These are phyloP conservation scores for Tichodroma muraria DNA, from an alignment of 2,113 vertebrate genomes.

Conservation along the genomic window DNA sequence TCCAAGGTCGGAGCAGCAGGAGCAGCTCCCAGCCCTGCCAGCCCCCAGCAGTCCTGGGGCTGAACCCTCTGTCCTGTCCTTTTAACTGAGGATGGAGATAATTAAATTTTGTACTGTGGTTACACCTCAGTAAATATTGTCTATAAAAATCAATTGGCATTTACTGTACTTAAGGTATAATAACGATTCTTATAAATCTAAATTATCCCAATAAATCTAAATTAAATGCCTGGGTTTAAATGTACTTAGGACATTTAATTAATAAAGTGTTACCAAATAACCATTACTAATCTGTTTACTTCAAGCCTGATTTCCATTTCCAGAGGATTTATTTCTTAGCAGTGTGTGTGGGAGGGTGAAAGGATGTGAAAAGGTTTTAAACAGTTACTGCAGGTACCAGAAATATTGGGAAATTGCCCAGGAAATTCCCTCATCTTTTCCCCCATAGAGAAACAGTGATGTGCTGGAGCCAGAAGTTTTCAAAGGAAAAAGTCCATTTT, in stretches of 20 bases:
- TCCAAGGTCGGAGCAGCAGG: neutral
- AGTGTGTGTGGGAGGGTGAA: neutral
- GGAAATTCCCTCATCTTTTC: neutral
- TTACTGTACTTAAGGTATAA: constrained; percentile 68
- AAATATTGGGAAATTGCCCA: neutral
- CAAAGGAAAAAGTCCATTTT: neutral
- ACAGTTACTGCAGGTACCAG: constrained; percentile 35
- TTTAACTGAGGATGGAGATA: constrained; percentile 28
- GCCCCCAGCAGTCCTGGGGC: neutral
- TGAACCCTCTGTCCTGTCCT: neutral
- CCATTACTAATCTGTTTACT: constrained; percentile 71
- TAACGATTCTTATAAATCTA: constrained; percentile 70
- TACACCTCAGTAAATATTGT: constrained; percentile 67
- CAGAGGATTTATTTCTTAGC: constrained; percentile 59
- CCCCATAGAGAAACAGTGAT: neutral
- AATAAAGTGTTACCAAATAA: constrained; percentile 65
- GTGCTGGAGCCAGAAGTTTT: neutral
- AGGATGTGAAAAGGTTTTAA: constrained; percentile 21
- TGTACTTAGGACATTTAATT: constrained; percentile 62
- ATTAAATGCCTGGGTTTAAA: constrained; percentile 67
- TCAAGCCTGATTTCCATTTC: constrained; percentile 56
- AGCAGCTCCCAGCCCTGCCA: neutral
- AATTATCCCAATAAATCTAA: constrained; percentile 73
- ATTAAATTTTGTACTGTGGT: constrained; percentile 57
- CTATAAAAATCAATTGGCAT: constrained; percentile 65